Evolutionary conservation across 2,113 vertebrate genomes (phyloP).

Genomic region (Gallinago paraguaiae): DNA sequence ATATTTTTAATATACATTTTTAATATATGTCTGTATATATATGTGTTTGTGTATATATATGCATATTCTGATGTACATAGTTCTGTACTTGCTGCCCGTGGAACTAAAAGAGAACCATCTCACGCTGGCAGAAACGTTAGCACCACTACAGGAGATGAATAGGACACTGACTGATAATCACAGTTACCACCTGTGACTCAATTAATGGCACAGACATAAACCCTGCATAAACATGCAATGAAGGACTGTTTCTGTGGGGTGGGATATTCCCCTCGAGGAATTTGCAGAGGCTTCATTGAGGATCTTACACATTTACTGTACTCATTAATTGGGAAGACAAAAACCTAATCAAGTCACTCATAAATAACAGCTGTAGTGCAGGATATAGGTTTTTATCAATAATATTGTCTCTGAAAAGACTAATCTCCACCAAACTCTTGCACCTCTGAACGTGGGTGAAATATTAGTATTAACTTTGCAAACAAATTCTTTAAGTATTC

Average conservation of each 20-base stretch:
- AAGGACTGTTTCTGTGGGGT: background rate
- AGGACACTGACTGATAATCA: conserved; percentile 3
- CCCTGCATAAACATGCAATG: background rate
- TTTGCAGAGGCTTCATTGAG: background rate
- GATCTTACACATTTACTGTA: background rate
- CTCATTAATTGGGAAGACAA: background rate
- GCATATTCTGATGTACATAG: background rate
- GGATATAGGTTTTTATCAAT: background rate
- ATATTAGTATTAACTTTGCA: background rate
- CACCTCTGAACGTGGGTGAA: background rate
- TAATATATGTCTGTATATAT: background rate
- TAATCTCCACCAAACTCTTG: background rate
- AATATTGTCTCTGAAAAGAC: background rate
- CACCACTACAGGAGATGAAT: background rate
- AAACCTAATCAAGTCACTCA: background rate
- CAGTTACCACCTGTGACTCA: conserved; percentile 20
- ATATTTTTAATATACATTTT: background rate
- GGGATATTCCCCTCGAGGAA: background rate
- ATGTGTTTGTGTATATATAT: background rate
- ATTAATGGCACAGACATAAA: conserved; percentile 34
- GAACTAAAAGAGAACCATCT: background rate
- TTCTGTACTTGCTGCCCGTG: background rate
- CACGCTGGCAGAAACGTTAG: background rate
- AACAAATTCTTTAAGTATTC: background rate
- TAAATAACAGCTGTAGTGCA: background rate